Evolutionary conservation across 2,113 vertebrate genomes (phyloP), one percentile per base, ranked within the genome.

Genomic region (Cyphomyrus discorhynchus): DNA sequence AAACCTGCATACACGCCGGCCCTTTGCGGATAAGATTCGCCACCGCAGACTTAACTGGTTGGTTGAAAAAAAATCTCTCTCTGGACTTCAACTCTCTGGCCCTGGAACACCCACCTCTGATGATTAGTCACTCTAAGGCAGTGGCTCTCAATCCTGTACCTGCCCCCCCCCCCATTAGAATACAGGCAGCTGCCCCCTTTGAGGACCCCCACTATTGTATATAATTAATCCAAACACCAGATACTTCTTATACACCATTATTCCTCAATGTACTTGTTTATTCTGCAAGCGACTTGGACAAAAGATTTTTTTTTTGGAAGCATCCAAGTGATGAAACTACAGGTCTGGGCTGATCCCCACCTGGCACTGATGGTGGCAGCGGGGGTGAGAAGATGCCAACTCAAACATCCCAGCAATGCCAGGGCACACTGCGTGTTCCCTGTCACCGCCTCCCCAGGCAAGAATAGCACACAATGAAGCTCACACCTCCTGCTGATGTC

Each of bases 381-480:
- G 5, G 53, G 82, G 85, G 13, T 5, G 24, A 9, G 84, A 17
- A 13, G 8, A 2, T 11, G 42, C 13, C 21, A 11, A 39, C 88
- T 92, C 91, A 93, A 91, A 93, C 93, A 97, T 94, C 91, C 92
- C 95, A 96, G 93, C 95, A 95, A 95, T 95, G 45, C 31, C 56
- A 15, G 49, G 39, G 19, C 39, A 46, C 66, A 35, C 87, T 88
- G 56, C 39, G 21, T 53, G 47, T 24, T 35, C 27, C 93, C 94
- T 93, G 93, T 93, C 94, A 5, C 94, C 94, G 94, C 96, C 95
- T 93, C 46, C 90, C 0, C 0, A 42, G 93, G 95, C 97, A 98
- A 98, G 97, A 97, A 97, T 97, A 98, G 97, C 94, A 93, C 91
- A 77, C 92, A 92, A 93, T 94, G 93, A 93, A 91, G 91, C 91